These are phyloP conservation scores for Phocides pigmalion DNA, from an alignment of 1,140 invertebrate genomes.

Conservation along the genomic window DNA sequence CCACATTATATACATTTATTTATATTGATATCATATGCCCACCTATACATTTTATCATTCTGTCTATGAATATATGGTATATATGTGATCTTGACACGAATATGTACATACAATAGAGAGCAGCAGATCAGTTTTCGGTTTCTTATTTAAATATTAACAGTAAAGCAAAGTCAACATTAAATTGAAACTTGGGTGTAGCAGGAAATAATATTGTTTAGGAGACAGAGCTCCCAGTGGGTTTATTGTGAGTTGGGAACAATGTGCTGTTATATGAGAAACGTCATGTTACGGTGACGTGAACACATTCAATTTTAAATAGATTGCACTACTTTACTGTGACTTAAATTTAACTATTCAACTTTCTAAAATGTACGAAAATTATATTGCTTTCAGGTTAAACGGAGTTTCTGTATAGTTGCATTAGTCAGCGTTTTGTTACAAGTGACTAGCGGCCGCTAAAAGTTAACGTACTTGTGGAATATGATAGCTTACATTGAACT, in stretches of 20 bases:
- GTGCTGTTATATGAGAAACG: slow-evolving; percentile 52
- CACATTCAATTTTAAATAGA: slow-evolving; percentile 42
- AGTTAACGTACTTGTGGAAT: neutral
- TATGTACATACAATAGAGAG: too few relatives aligned
- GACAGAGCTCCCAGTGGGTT: slow-evolving; percentile 37
- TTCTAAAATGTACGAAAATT: neutral
- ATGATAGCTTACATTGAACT: slow-evolving; percentile 1
- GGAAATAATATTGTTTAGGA: slow-evolving; percentile 55
- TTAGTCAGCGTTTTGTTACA: neutral
- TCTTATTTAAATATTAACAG: too few relatives aligned
- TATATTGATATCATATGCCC: neutral
- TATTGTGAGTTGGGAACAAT: slow-evolving; percentile 52
- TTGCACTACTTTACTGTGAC: slow-evolving; percentile 5
- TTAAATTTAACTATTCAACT: neutral
- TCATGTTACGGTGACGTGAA: slow-evolving; percentile 50
- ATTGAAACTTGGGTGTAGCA: slow-evolving; percentile 45
- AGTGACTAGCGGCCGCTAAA: neutral
- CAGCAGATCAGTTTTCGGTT: too few relatives aligned
- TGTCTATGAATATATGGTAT: neutral
- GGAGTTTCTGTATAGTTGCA: neutral
- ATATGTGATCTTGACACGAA: slow-evolving; percentile 1
- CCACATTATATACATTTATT: neutral
- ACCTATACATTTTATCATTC: neutral
- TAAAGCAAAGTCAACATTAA: neutral
- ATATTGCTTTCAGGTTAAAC: neutral